These are phyloP conservation scores for Aporrectodea caliginosa DNA, from an alignment of 1,140 invertebrate species.

Conservation along the genomic window DNA sequence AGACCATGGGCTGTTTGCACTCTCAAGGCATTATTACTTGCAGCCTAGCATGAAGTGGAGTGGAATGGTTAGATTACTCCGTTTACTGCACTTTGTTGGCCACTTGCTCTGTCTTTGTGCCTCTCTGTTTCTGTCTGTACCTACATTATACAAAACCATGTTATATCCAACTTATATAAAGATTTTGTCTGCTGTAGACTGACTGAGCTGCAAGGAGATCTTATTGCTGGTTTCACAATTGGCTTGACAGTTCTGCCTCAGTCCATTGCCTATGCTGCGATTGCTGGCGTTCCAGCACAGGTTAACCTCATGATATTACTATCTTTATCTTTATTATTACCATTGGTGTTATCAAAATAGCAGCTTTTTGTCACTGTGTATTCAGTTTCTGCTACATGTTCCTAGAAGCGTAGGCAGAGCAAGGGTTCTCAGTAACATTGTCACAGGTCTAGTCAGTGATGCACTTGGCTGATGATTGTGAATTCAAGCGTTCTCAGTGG, in stretches of 20 bases:
- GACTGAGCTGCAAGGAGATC: slow-evolving; percentile 35
- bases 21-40: neutral
- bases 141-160: no score
- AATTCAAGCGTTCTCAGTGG: neutral
- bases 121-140: no score
- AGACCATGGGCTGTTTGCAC: neutral
- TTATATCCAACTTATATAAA: neutral
- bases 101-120: no score
- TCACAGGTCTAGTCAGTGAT: no score
- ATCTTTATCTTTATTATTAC: neutral
- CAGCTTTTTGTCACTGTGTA: neutral
- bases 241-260: slow-evolving; percentile 80
- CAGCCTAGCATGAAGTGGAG: neutral
- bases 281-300: slow-evolving; percentile 69
- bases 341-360: neutral
- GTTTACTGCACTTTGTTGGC: neutral
- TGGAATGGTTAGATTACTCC: neutral
- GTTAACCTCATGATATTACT: slow-evolving; percentile 53
- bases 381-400: no score
- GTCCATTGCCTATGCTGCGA: slow-evolving; percentile 74
- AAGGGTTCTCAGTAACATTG: no score
- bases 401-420: no score
- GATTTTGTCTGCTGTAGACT: slow-evolving; percentile 1
- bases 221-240: slow-evolving; percentile 74
- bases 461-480: no score